Percentiles rank a stretch among this genome's conserved stretches.
phyloP scores from a whole-genome alignment of 2,888 invertebrate genomes.

The Noctua fimbriata region DNA sequence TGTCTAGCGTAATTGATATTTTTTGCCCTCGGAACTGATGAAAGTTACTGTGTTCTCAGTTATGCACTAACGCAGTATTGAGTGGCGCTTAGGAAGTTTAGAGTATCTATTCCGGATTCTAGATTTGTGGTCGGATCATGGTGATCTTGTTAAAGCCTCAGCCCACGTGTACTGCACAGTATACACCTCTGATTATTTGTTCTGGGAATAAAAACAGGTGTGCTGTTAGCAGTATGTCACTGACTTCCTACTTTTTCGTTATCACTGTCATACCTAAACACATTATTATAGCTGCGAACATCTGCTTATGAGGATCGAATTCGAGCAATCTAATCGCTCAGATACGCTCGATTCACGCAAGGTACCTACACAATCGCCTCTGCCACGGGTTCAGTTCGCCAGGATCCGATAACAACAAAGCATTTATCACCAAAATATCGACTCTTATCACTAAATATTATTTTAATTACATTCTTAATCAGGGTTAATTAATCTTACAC shows the following conservation, averaged over 20 bases:
- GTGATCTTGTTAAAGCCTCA: not conserved
- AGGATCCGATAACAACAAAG: conserved; percentile 27
- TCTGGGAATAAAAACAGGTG: not conserved
- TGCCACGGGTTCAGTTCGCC: not conserved
- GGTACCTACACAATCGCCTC: conserved; percentile 3
- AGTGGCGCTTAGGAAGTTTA: not conserved
- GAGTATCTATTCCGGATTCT: not conserved
- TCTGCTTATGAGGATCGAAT: conserved; percentile 6
- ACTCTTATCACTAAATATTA: conserved; percentile 43
- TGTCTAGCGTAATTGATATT: not conserved
- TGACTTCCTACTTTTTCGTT: not conserved
- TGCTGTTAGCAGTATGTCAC: not conserved
- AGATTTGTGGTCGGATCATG: not conserved
- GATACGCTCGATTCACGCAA: conserved; percentile 32
- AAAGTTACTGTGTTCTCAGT: not conserved
- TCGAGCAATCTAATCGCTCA: conserved; percentile 36
- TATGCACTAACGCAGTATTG: not conserved
- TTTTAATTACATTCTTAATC: conserved; percentile 56
- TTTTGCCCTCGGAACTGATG: not conserved
- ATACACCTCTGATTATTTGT: not conserved
- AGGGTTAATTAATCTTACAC: conserved; percentile 45
- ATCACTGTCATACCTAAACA: not conserved
- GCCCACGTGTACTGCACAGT: not conserved
- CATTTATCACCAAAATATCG: conserved; percentile 55
- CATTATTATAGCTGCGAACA: not conserved